Base-by-base conservation (phyloP, 2,888 invertebrate species). In the Sinopyrophorus schimmeli region DNA sequence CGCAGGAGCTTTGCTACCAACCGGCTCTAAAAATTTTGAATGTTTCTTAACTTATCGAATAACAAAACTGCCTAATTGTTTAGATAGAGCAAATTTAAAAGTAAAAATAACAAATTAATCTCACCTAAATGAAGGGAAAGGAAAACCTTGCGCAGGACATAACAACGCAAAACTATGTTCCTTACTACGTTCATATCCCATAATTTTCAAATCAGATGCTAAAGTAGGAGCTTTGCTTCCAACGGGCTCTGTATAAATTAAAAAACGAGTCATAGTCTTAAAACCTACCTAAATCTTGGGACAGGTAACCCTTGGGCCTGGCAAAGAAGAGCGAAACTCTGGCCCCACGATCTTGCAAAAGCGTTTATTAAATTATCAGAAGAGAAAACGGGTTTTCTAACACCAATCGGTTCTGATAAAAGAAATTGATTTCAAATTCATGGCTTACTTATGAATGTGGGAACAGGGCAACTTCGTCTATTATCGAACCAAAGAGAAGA, bases 251-350 rank as follows among this genome's bases (percentile, higher is more conserved):
- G 77, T 23, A 39, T 21, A 40, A 43, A 31, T 26, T 7, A 14
- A 39, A 28, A 9, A 34, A 31, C 17, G 16, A 28, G 27, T 5
- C 10, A 26, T 10, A 37, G 26, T 26, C 14, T 16, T 30, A 16
- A 26, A 27, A 55, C 53, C 42, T 58, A 64, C 65, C 62, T 62
- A 54, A 62, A 62, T 54, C 55, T 56, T n/a, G 71, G 72, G 42
- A 66, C 62, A 14, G 88, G 88, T 73, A 81, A 86, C 62, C 85
- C 88, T 78, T 89, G 88, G 58, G 87, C 86, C 71, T 85, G 86
- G 72, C 87, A 88, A 67, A 86, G 77, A 60, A 87, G 72, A 35
- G 83, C 83, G 69, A 88, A 80, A 66, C 80, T 79, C 66, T 80
- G 80, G 58, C 78, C 79, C 54, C 76, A 76, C 64, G 74, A 76